phyloP scores from a whole-genome alignment of 1,140 invertebrate genomes.

The Tetragnatha versicolor region DNA sequence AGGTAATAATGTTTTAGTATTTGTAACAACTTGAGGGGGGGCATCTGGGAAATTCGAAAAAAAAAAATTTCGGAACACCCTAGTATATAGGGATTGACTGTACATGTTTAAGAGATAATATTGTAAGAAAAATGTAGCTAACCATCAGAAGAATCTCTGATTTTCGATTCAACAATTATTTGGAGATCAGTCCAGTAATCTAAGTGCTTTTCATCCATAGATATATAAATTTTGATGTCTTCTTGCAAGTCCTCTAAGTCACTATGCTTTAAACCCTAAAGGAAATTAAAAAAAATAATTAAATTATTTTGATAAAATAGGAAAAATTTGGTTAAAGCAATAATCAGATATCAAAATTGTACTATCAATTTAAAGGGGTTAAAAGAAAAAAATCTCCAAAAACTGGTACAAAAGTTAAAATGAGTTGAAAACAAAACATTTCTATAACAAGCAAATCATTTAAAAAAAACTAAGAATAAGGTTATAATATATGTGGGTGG shows the following conservation, averaged over 20 bases:
- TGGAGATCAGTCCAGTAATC: constrained; percentile 98
- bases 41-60: no score
- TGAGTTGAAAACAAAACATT: no score
- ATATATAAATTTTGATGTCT: constrained; percentile 84
- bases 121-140: not conserved
- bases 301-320: not conserved
- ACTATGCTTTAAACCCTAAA: constrained; percentile 76
- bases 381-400: no score
- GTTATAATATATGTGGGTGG: no score
- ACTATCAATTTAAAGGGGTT: not conserved
- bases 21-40: no score
- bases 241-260: constrained; percentile 97
- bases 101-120: not conserved
- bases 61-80: not conserved
- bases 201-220: constrained; percentile 78
- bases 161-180: constrained; percentile 90
- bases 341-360: not conserved
- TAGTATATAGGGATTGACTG: no score
- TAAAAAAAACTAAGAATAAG: no score
- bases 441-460: no score
- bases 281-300: not conserved
- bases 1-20: no score
- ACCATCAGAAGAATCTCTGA: constrained; percentile 71
- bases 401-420: no score
- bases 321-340: no score